Evolutionary conservation across 2,113 vertebrate genomes (phyloP), one percentile per base, ranked within the genome.

Genomic region (Talpa occidentalis): DNA sequence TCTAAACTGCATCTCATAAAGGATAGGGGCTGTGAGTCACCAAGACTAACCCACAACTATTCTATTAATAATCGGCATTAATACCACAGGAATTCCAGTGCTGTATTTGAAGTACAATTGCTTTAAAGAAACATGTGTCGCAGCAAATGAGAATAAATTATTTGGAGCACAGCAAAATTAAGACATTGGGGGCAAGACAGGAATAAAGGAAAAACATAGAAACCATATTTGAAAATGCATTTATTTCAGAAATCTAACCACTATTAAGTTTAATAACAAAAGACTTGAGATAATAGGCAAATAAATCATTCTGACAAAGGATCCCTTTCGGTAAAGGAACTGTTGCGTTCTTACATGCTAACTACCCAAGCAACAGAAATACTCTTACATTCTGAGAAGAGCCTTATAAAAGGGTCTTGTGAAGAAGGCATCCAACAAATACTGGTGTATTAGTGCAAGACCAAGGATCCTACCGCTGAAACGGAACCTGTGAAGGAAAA

Each of bases 361-460:
- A 92, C 49, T 62, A 84, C 1, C 54, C 3, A 67, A 88, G 49
- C 37, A 30, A 90, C n/a, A 74, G 66, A 86, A 93, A 82, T 28
- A 49, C 7, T 64, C 97, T 97, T 97, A 99, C 99, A 99, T 99
- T 98, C 99, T 98, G 62, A 99, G 99, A 56, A 99, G 99, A 69
- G 99, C 99, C 98, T 99, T 99, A 98, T 99, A 99, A 98, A 99
- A 99, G 8, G 99, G 99, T 56, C 99, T 98, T 28, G 99, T 99
- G 85, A 99, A 99, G 98, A 99, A 99, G 94, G 99, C 99, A 97
- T 99, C 99, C 96, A 99, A 98, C 97, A 99, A 98, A 98, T 99
- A 99, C 97, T 99, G 99, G 98, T 99, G 99, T 96, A 99, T 99
- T 17, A 99, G 98, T 80, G 99, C 99, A 95, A 99, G 99, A 62